A percentile compares a stretch with the other conserved stretches of the same genome.
Evolutionary conservation across 2,113 vertebrate species (phyloP).

Genomic region (Microcebus lehilahytsara): DNA sequence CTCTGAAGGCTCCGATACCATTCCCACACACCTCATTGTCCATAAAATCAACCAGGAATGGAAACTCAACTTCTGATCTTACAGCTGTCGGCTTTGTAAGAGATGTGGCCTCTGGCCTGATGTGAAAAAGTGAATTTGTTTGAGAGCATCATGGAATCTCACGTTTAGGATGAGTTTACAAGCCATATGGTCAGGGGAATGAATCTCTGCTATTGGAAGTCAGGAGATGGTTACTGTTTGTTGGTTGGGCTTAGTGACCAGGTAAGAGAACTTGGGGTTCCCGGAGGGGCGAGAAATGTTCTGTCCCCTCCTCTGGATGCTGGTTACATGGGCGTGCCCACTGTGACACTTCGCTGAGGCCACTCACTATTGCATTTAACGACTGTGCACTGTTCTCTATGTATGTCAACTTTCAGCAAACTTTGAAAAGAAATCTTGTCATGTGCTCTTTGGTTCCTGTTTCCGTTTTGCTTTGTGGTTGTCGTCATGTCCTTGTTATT

Average conservation of each 20-base stretch:
- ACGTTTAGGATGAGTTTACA: neutral
- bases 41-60: neutral
- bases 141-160: neutral
- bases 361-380: too few species aligned
- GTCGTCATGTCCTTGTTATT: neutral
- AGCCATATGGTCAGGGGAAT: neutral
- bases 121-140: neutral
- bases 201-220: neutral
- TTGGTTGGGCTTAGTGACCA: neutral
- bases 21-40: neutral
- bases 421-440: neutral
- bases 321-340: accelerated
- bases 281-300: too few species aligned
- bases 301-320: neutral
- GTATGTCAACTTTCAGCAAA: accelerated
- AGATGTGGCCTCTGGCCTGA: neutral
- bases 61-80: neutral
- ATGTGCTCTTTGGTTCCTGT: neutral
- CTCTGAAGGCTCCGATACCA: neutral
- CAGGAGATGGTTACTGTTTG: neutral
- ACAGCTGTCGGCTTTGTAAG: neutral
- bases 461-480: neutral
- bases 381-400: neutral
- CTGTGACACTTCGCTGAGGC: neutral
- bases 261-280: neutral